Percentiles rank a stretch among this genome's conserved stretches.
Conservation (phyloP, 2,888 invertebrate species). For the Andrena dorsata region DNA sequence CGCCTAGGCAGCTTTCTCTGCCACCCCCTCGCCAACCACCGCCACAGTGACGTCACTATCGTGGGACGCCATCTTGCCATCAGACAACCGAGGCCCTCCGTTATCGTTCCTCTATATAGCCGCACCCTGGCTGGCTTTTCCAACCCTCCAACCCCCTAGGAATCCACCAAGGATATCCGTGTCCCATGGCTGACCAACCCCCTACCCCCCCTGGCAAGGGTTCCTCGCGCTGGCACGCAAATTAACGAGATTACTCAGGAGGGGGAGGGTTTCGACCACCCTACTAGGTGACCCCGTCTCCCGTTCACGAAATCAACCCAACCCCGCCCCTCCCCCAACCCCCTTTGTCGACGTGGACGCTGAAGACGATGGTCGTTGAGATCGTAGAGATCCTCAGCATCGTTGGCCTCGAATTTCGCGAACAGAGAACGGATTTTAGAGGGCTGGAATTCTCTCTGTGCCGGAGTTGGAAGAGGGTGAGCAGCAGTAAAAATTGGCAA, state of each 20-base stretch:
- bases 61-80: constrained; percentile 85
- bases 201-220: constrained; percentile 15
- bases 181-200: constrained; percentile 23
- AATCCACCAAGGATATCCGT: constrained; percentile 58
- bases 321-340: constrained; percentile 30
- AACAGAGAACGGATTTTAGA: background rate
- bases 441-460: background rate
- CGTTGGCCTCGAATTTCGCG: constrained; percentile 20
- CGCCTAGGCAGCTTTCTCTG: constrained; percentile 36
- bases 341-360: constrained; percentile 58
- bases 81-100: constrained; percentile 83
- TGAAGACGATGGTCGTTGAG: constrained; percentile 10
- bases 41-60: constrained; percentile 83
- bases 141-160: constrained; percentile 59
- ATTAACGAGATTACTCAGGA: constrained; percentile 77
- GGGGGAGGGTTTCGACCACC: constrained; percentile 45
- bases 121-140: constrained; percentile 67
- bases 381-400: constrained; percentile 30
- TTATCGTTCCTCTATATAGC: constrained; percentile 80
- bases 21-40: constrained; percentile 50
- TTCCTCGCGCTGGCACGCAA: constrained; percentile 69
- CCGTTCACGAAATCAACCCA: constrained; percentile 23
- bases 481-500: background rate
- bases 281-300: constrained; percentile 24
- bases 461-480: background rate